Base-by-base conservation (phyloP, 2,797 vertebrate species). In the Tamandua tetradactyla region DNA sequence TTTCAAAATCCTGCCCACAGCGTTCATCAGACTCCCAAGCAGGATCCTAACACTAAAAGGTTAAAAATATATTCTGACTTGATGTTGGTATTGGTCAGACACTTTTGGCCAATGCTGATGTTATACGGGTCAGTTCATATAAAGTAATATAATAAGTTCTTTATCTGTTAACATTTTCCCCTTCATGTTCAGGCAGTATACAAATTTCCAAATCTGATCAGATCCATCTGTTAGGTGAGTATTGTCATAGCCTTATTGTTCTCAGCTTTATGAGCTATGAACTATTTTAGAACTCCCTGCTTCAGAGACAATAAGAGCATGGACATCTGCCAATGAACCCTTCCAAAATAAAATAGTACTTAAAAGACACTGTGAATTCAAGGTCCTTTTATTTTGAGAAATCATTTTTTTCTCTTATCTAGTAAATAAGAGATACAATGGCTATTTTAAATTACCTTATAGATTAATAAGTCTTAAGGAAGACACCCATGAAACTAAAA, bases 271-370 rank as follows among this genome's bases (percentile, higher is more conserved):
- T 76, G 55, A 85, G 30, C 82, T 81, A 14, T 87, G 68, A 88
- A 89, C 68, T 47, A 57, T 96, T 95, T 96, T 91, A 81, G 89
- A 89, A 95, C 76, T 40, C 25, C 57, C 74, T 87, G 57, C 40
- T 89, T 78, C 74, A 91, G 64, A 91, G 91, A 97, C 91, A 89
- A 80, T 95, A 72, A 86, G 59, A 83, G 49, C 75, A 91, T 96
- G 95, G 71, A 71, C 68, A 79, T 80, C 75, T 94, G 93, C 96
- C 95, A 91, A 82, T 30, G 30, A 81, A 68, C 37, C 42, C 87
- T 94, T 57, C 69, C 49, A 76, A 93, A 95, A 96, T 94, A 96
- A 92, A 96, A 4, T 42, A 74, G 30, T 62, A 42, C 49, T 84
- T 66, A 72, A 96, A 96, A 87, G 64, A 89, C 55, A 89, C 3